These are phyloP conservation scores for Pao palembangensis DNA, from an alignment of 2,113 vertebrate genomes.

Conservation along the genomic window DNA sequence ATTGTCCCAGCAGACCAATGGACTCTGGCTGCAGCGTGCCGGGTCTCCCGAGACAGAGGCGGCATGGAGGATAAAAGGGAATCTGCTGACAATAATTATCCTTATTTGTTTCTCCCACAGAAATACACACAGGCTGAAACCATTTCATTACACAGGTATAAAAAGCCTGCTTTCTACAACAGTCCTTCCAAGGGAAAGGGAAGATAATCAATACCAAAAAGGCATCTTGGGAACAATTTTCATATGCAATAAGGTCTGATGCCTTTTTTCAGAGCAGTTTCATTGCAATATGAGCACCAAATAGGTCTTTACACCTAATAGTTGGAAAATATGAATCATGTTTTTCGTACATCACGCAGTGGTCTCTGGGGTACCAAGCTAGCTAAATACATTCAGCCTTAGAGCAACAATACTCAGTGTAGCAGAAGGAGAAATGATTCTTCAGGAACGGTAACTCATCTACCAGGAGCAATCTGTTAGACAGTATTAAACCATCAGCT, in stretches of 20 bases:
- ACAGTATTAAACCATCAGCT: conserved; percentile 26
- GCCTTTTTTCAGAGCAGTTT: conserved; percentile 12
- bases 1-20: conserved; percentile 55
- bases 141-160: conserved; percentile 55
- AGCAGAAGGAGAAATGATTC: conserved; percentile 2
- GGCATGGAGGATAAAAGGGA: conserved; percentile 60
- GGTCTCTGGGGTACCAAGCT: background rate
- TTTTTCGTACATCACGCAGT: conserved; percentile 13
- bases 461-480: conserved; percentile 17
- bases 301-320: conserved; percentile 23
- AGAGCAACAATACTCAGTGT: background rate
- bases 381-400: background rate
- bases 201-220: conserved; percentile 47
- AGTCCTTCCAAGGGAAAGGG: conserved; percentile 38
- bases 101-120: conserved; percentile 68
- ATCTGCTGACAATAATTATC: conserved; percentile 69
- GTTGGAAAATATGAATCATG: conserved; percentile 15
- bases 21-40: conserved; percentile 51
- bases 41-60: conserved; percentile 59
- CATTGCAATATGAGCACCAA: conserved; percentile 9
- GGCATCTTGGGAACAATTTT: conserved; percentile 46
- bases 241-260: conserved; percentile 38
- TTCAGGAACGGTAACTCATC: conserved; percentile 10
- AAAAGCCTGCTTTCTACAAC: conserved; percentile 23
- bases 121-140: conserved; percentile 56